These are phyloP conservation scores for Synergus umbraculus DNA, from an alignment of 2,888 invertebrate species.

Conservation along the genomic window DNA sequence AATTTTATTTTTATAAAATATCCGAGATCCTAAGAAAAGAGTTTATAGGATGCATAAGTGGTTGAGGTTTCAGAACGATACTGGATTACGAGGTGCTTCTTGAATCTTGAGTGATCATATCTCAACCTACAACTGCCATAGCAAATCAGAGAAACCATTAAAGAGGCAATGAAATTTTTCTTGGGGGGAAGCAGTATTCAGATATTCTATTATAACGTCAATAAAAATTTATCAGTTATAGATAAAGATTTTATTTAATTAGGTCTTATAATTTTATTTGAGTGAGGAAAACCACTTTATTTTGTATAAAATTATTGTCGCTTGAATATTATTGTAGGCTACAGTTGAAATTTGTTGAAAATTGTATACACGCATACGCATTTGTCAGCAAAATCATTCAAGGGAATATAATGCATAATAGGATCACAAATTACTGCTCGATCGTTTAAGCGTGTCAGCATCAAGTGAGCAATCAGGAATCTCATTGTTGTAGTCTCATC, in stretches of 20 bases:
- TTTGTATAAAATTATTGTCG: too few relatives aligned
- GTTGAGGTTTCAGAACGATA: background rate
- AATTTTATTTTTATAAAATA: constrained; percentile 16
- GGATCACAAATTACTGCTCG: constrained; percentile 66
- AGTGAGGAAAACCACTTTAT: too few relatives aligned
- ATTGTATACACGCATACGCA: background rate
- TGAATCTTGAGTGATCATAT: constrained; percentile 5
- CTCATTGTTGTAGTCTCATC: constrained; percentile 65
- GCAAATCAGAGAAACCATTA: background rate
- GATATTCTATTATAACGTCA: background rate
- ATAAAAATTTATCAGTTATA: too few relatives aligned
- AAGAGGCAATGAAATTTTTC: background rate
- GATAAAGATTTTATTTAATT: too few relatives aligned
- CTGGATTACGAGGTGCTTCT: constrained; percentile 16
- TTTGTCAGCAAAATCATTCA: constrained; percentile 42
- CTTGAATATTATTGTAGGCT: background rate
- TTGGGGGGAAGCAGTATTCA: background rate
- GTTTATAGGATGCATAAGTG: background rate
- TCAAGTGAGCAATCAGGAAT: constrained; percentile 69
- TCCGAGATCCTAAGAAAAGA: background rate
- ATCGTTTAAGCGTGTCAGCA: constrained; percentile 59
- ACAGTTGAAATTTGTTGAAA: background rate
- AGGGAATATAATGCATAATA: constrained; percentile 54
- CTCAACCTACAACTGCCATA: constrained; percentile 6
- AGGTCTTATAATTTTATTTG: too few relatives aligned